Conservation (phyloP, 2,888 invertebrate genomes). For the Eubasilissa splendida region DNA sequence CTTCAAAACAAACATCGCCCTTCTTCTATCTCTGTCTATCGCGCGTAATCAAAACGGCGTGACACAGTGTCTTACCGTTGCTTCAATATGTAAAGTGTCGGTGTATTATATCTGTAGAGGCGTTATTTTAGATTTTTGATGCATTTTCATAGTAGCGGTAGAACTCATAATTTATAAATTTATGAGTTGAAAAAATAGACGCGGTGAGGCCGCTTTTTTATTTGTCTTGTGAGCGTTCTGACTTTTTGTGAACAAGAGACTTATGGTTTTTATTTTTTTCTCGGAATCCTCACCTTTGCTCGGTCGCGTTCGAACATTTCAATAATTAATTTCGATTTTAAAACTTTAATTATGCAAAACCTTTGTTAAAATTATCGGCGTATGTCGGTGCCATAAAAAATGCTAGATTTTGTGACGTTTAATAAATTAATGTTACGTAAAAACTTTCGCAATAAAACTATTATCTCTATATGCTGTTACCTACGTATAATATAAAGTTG, state of each 20-base stretch:
- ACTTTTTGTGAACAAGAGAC: conserved; percentile 3
- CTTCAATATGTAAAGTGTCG: conserved; percentile 15
- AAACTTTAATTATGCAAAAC: too few species aligned
- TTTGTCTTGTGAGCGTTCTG: conserved; percentile 10
- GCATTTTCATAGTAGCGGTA: conserved; percentile 45
- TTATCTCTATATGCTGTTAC: too few species aligned
- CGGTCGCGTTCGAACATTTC: too few species aligned
- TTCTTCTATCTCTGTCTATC: conserved; percentile 24
- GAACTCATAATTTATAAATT: conserved; percentile 51
- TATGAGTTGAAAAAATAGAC: conserved; percentile 35
- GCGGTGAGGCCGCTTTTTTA: background rate
- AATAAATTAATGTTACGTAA: too few species aligned
- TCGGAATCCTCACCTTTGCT: background rate
- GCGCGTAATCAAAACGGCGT: background rate
- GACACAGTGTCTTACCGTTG: background rate
- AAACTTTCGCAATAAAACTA: too few species aligned
- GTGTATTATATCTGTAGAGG: background rate
- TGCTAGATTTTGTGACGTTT: too few species aligned
- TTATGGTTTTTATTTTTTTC: conserved; percentile 20
- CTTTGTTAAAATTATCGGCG: too few species aligned
- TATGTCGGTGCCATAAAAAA: too few species aligned
- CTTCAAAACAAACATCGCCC: conserved; percentile 34
- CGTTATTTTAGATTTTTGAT: conserved; percentile 17
- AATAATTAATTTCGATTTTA: too few species aligned
- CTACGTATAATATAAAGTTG: too few species aligned